phyloP scores from a whole-genome alignment of 2,888 invertebrate genomes.

The Drosophila ezoana region DNA sequence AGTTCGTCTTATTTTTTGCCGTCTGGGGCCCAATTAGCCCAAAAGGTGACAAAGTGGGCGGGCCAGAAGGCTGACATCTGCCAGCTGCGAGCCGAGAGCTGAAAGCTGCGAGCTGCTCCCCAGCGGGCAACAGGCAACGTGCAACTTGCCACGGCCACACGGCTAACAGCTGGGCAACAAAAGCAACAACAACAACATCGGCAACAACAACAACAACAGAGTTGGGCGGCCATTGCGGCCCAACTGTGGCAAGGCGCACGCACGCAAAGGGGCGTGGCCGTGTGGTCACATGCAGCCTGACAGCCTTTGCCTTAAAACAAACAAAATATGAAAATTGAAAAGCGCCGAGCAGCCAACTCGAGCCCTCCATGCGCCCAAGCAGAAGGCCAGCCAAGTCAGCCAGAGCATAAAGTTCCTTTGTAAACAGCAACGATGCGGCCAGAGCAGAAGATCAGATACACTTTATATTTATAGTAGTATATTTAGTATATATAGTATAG shows the following conservation, averaged over 20 bases:
- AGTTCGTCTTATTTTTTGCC: conserved; percentile 1
- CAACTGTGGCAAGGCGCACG: no score
- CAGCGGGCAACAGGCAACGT: conserved; percentile 2
- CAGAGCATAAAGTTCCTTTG: no score
- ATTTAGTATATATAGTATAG: no score
- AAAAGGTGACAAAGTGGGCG: conserved; percentile 36
- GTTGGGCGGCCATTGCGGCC: no score
- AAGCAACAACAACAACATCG: background rate
- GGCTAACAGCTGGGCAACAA: background rate
- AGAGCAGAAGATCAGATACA: no score
- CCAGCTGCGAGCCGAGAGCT: no score
- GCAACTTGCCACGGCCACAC: conserved; percentile 15
- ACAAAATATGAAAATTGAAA: background rate
- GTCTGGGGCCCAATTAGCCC: conserved; percentile 45
- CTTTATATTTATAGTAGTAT: no score
- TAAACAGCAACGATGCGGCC: no score
- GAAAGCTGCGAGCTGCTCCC: background rate
- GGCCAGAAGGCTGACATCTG: conserved; percentile 3
- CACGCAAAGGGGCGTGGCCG: background rate
- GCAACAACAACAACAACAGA: background rate
- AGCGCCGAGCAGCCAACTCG: background rate
- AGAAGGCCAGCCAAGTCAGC: no score
- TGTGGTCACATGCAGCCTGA: background rate
- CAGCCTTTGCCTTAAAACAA: background rate
- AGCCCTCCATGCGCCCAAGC: no score